A percentile compares a stretch with the other conserved stretches of the same genome.
phyloP scores from a whole-genome alignment of 2,888 invertebrate genomes.

The Bembecia ichneumoniformis region DNA sequence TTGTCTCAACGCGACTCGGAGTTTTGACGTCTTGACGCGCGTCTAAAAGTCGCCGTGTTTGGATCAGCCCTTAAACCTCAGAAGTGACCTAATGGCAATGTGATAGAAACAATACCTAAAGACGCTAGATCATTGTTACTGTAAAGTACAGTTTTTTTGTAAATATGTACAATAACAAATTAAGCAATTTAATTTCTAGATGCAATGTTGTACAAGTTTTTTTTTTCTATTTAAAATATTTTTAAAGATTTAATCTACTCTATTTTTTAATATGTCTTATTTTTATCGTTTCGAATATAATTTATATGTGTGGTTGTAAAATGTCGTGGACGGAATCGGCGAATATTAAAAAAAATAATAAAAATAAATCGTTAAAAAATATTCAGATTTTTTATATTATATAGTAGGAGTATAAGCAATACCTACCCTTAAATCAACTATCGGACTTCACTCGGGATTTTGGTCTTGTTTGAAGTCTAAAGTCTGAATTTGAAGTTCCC shows the following conservation, averaged over 20 bases:
- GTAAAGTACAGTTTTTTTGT: conserved; percentile 63
- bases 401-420: conserved; percentile 21
- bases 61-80: not conserved
- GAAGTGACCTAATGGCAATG: conserved; percentile 43
- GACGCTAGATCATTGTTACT: conserved; percentile 71
- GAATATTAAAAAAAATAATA: conserved; percentile 68
- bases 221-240: conserved; percentile 63
- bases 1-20: no score
- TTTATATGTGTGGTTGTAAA: conserved; percentile 70
- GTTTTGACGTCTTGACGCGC: no score
- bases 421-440: conserved; percentile 42
- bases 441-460: conserved; percentile 43
- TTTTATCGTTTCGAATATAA: conserved; percentile 66
- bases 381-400: conserved; percentile 57
- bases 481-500: conserved; percentile 41
- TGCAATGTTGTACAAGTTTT: conserved; percentile 69
- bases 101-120: conserved; percentile 70
- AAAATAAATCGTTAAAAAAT: conserved; percentile 68
- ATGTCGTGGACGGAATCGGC: conserved; percentile 61
- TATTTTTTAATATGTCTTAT: conserved; percentile 68
- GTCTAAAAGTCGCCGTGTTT: no score
- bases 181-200: conserved; percentile 67
- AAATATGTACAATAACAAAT: conserved; percentile 69
- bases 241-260: conserved; percentile 69
- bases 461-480: conserved; percentile 42